These are phyloP conservation scores for Montipora capitata DNA, from an alignment of 92 coral and sea anemone genomes.

Conservation along the genomic window DNA sequence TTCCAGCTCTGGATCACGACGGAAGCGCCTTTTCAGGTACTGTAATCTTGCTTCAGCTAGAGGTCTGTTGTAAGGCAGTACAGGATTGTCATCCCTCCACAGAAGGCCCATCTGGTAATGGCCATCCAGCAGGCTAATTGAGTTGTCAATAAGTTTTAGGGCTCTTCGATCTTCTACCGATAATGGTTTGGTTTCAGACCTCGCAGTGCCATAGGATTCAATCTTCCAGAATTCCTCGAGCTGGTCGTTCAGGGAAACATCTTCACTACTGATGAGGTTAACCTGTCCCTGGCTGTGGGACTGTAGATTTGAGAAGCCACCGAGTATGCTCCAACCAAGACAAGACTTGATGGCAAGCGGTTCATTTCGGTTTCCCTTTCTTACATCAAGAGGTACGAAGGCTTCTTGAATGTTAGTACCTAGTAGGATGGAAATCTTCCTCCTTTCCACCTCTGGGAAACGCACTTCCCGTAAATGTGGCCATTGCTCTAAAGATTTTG, in stretches of 20 bases:
- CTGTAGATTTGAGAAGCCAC: constrained; percentile 26
- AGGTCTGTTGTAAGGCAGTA: constrained; percentile 63
- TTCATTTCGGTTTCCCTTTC: too few species aligned
- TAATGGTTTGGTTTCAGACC: constrained; percentile 26
- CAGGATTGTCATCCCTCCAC: constrained; percentile 58
- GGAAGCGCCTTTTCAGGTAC: constrained; percentile 65
- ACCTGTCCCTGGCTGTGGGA: constrained; percentile 9
- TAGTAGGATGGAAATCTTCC: too few species aligned
- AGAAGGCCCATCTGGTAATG: constrained; percentile 74
- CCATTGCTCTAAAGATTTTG: constrained; percentile 55
- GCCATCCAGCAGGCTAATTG: constrained; percentile 33
- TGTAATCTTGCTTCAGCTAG: constrained; percentile 74
- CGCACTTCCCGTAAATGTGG: too few species aligned
- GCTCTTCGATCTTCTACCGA: constrained; percentile 68
- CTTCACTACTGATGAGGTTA: constrained; percentile 45
- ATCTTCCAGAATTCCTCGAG: constrained; percentile 73
- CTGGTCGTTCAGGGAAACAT: constrained; percentile 65
- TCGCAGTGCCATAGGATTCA: constrained; percentile 54
- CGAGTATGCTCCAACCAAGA: constrained; percentile 75
- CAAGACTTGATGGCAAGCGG: constrained; percentile 77
- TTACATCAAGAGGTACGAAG: too few species aligned
- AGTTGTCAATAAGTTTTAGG: constrained; percentile 32
- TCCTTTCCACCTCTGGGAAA: too few species aligned
- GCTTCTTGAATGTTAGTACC: too few species aligned
- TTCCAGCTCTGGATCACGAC: constrained; percentile 56